Conservation (phyloP, 2,888 invertebrate genomes). For the Amblyjoppa fuscipennis region DNA sequence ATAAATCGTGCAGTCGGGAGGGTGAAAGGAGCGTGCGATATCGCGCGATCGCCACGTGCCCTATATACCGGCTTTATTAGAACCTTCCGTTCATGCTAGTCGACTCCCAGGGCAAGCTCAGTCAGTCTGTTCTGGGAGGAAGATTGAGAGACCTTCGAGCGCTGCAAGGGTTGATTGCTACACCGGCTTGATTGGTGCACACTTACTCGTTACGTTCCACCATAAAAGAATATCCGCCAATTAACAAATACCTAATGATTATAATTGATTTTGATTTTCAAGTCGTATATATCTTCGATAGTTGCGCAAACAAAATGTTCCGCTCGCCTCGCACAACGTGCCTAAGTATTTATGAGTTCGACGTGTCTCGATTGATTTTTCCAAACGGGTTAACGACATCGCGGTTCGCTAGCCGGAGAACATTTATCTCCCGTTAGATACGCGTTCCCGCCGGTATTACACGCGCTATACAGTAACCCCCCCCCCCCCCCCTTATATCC, state of each 20-base stretch:
- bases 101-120: neutral
- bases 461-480: neutral
- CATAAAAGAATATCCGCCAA: slow-evolving; percentile 28
- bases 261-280: neutral
- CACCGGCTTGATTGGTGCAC: slow-evolving; percentile 38
- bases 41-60: slow-evolving; percentile 55
- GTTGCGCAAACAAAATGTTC: slow-evolving; percentile 1
- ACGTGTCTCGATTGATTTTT: slow-evolving; percentile 49
- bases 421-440: slow-evolving; percentile 51
- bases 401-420: slow-evolving; percentile 33
- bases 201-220: slow-evolving; percentile 38
- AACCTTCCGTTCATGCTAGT: slow-evolving; percentile 38
- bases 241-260: slow-evolving; percentile 38
- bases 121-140: neutral
- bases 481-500: neutral
- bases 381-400: slow-evolving; percentile 48
- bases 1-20: slow-evolving; percentile 38
- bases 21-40: slow-evolving; percentile 48
- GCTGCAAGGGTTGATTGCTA: slow-evolving; percentile 45
- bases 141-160: slow-evolving; percentile 20
- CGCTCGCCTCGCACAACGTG: neutral
- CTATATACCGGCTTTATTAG: slow-evolving; percentile 47
- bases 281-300: neutral
- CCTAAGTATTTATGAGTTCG: slow-evolving; percentile 7
- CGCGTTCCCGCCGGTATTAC: slow-evolving; percentile 24